Evolutionary conservation across 2,113 vertebrate genomes (phyloP).

Genomic region (Cynopterus brachyotis): DNA sequence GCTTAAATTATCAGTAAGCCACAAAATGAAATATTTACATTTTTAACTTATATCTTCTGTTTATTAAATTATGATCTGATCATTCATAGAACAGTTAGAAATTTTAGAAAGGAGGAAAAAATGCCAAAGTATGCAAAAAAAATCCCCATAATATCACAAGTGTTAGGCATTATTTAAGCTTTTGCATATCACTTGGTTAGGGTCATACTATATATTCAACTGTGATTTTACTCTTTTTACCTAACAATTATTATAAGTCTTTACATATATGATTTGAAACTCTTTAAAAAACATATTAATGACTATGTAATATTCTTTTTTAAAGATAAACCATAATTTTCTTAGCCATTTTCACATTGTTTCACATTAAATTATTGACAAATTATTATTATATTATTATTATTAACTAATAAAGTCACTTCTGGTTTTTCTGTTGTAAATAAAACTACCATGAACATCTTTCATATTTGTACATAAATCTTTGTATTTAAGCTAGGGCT

Average conservation of each 20-base stretch:
- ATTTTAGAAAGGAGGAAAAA: neutral
- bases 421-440: neutral
- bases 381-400: neutral
- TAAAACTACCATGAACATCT: neutral
- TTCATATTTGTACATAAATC: neutral
- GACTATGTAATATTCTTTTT: neutral
- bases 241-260: neutral
- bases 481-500: neutral
- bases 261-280: conserved; percentile 36
- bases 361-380: conserved; percentile 24
- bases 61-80: neutral
- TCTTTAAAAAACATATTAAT: neutral
- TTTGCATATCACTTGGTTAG: neutral
- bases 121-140: neutral
- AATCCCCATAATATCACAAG: neutral
- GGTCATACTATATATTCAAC: neutral
- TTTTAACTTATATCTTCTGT: conserved; percentile 12
- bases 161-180: neutral
- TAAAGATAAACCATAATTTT: neutral
- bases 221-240: conserved; percentile 17
- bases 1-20: neutral
- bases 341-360: neutral
- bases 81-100: neutral
- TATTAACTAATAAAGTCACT: neutral
- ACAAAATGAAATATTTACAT: conserved; percentile 2